These are phyloP conservation scores for Lithophane socia DNA, from an alignment of 2,888 invertebrate genomes.

Conservation along the genomic window DNA sequence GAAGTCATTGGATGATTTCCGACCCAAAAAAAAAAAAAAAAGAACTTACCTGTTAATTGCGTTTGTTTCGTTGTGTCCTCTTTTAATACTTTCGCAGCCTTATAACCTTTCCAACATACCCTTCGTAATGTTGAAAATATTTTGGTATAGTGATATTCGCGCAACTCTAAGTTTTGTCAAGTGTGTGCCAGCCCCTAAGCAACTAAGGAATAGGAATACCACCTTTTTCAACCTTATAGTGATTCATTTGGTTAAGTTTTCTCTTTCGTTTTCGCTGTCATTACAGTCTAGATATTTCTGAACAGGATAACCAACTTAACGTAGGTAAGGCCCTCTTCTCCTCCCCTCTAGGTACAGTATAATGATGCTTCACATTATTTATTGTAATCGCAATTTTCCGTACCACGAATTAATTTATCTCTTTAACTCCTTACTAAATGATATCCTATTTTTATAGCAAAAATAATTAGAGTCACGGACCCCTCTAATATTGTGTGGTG, in stretches of 20 bases:
- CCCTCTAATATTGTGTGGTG: not conserved
- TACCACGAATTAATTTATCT: not conserved
- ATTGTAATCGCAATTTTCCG: slow-evolving; percentile 17
- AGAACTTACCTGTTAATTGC: not conserved
- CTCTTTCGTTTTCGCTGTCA: slow-evolving; percentile 19
- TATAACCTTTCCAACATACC: not conserved
- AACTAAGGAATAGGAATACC: slow-evolving; percentile 31
- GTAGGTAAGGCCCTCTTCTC: not conserved
- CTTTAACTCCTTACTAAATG: slow-evolving; percentile 61
- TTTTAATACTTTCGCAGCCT: not conserved
- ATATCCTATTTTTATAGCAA: slow-evolving; percentile 62
- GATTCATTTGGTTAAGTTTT: slow-evolving; percentile 50
- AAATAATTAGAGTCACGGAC: not conserved
- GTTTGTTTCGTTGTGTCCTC: not conserved
- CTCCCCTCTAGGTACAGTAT: not conserved
- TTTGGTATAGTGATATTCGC: too few species aligned
- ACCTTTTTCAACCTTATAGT: slow-evolving; percentile 40
- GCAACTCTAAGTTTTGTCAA: not conserved
- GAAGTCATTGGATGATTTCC: too few species aligned
- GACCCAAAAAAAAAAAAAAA: too few species aligned
- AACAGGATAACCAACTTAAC: slow-evolving; percentile 48
- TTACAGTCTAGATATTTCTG: slow-evolving; percentile 38
- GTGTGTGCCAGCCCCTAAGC: slow-evolving; percentile 6
- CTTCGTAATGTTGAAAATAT: not conserved
- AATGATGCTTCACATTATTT: slow-evolving; percentile 19